Base-by-base conservation (phyloP, 1,140 invertebrate species). In the Rhyzopertha dominica region DNA sequence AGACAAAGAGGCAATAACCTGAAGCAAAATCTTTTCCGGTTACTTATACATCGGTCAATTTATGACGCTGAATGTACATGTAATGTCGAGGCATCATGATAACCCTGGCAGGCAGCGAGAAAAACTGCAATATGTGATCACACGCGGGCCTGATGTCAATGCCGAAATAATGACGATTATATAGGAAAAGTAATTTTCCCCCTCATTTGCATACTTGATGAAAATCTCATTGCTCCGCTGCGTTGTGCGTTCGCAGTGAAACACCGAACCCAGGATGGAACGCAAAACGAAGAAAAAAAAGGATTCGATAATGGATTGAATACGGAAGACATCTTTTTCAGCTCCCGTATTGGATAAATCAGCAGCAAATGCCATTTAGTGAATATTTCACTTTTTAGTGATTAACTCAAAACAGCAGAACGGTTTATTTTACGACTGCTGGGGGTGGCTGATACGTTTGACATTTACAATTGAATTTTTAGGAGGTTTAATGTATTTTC, bases 181-280 rank as follows among this genome's bases (percentile, higher is more conserved):
- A 65, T 68, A 62, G 66, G 62, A 67, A 68, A 68, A 68, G 66
- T 68, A 67, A 68, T 68, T 68, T 68, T 67, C 64, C 54, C 65
- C 61, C 55, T 66, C 63, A 68, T 68, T 66, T 67, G 65, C 65
- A 67, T 67, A 66, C 63, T 68, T 68, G 64, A 68, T 68, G 65
- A 68, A 67, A 67, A 63, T 64, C 58, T 59, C 63, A 64, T 67
- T 56, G 64, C 53, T 35, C 31, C 46, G 43, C 39, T 23, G 13
- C 18, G 44, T n/a, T 36, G 28, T 43, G 37, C 10, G 29, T 26
- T 26, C n/a, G n/a, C 25, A 8, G 25, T n/a, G n/a, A n/a, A n/a
- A n/a, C n/a, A n/a, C n/a, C n/a, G n/a, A n/a, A n/a, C n/a, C n/a
- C n/a, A n/a, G n/a, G n/a, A n/a, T n/a, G n/a, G n/a, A n/a, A n/a